phyloP scores from a whole-genome alignment of 2,113 vertebrate species.

The Macheiramphus alcinus region DNA sequence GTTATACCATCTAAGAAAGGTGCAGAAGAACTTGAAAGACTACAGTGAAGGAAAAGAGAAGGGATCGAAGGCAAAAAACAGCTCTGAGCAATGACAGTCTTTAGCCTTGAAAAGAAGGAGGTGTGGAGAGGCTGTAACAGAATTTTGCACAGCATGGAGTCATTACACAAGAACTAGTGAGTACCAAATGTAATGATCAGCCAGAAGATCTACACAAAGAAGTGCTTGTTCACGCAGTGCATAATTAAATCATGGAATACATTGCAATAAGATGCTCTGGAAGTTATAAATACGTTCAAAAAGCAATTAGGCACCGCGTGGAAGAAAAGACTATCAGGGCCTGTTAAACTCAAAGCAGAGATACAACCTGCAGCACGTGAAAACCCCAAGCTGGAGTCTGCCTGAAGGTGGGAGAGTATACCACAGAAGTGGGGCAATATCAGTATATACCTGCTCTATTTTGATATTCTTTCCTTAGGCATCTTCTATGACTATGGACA shows the following conservation, averaged over 20 bases:
- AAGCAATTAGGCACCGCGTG: background rate
- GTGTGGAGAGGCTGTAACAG: background rate
- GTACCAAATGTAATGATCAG: background rate
- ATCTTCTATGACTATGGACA: background rate
- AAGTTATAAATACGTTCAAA: constrained; percentile 25
- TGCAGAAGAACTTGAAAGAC: background rate
- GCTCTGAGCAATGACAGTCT: background rate
- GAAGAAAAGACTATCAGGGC: background rate
- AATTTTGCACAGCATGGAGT: background rate
- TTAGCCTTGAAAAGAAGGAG: background rate
- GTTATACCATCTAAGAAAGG: background rate
- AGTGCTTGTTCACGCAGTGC: background rate
- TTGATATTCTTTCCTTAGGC: background rate
- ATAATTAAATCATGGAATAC: constrained; percentile 31
- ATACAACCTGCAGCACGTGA: background rate
- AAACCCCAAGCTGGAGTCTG: background rate
- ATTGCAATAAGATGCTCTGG: background rate
- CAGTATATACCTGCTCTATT: background rate
- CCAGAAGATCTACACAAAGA: constrained; percentile 18
- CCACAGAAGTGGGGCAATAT: background rate
- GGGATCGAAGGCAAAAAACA: background rate
- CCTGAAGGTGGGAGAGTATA: background rate
- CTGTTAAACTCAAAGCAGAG: constrained; percentile 12
- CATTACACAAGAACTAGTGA: background rate
- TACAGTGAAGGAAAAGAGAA: background rate